phyloP scores from a whole-genome alignment of 2,888 invertebrate species.

The Caenorhabditis uteleia region DNA sequence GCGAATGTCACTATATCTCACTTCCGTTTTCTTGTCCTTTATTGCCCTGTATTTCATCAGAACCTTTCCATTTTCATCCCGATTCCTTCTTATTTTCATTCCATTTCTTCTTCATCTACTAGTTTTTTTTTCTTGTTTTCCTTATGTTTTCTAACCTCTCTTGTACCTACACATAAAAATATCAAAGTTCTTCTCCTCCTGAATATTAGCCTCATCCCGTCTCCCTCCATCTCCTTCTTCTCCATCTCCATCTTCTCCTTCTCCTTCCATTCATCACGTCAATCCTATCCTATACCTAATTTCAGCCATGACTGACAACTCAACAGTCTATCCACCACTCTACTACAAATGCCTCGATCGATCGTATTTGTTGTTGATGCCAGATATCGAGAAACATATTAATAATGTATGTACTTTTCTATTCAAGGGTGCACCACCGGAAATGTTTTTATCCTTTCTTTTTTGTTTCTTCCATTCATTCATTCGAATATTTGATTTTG shows the following conservation, averaged over 20 bases:
- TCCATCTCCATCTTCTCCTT: not conserved
- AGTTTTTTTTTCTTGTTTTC: not conserved
- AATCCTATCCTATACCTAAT: not conserved
- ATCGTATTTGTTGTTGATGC: conserved; percentile 35
- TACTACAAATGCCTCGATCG: conserved; percentile 41
- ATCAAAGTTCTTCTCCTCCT: not conserved
- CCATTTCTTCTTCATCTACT: not conserved
- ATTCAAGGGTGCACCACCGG: not conserved
- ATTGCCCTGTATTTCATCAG: too few species aligned
- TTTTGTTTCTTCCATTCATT: too few species aligned
- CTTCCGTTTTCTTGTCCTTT: too few species aligned
- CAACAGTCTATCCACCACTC: conserved; percentile 13
- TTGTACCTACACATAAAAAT: not conserved
- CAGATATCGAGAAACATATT: conserved; percentile 46
- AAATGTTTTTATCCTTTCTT: not conserved
- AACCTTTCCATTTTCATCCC: too few species aligned
- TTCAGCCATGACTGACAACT: not conserved
- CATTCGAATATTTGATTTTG: too few species aligned
- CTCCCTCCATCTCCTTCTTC: not conserved
- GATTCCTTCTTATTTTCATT: too few species aligned
- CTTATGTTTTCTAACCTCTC: not conserved
- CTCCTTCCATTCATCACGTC: not conserved
- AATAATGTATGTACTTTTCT: conserved; percentile 38
- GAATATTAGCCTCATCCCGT: not conserved
- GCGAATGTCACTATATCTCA: too few species aligned